Conservation (phyloP, 2,113 vertebrate species). For the Triplophysa rosa region DNA sequence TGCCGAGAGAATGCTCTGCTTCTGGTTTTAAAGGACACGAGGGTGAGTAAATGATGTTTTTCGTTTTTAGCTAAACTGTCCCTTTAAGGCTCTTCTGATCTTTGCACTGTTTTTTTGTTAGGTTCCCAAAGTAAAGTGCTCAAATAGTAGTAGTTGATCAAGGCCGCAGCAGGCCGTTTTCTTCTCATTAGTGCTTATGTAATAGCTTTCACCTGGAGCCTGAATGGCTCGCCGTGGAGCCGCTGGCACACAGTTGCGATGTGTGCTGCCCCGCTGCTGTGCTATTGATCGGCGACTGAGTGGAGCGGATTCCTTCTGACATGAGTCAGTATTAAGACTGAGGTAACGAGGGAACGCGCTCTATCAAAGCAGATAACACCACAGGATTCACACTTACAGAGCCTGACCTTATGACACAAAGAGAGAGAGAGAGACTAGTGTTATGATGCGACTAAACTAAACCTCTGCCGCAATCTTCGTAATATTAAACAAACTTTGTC, state of each 20-base stretch:
- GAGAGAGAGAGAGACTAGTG: constrained; percentile 14
- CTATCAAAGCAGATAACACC: constrained; percentile 71
- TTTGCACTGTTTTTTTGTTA: constrained; percentile 4
- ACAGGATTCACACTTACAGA: constrained; percentile 74
- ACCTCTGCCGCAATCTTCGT: too few species aligned
- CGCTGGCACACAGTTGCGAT: constrained; percentile 44
- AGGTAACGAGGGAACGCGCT: constrained; percentile 73
- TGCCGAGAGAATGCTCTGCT: background rate
- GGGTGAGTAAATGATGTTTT: too few species aligned
- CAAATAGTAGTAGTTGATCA: constrained; percentile 29
- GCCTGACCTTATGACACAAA: constrained; percentile 68
- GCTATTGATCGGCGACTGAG: constrained; percentile 73
- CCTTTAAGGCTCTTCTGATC: background rate
- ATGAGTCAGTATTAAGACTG: constrained; percentile 74
- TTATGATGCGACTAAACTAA: too few species aligned
- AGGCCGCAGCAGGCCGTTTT: constrained; percentile 34
- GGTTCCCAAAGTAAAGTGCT: constrained; percentile 13
- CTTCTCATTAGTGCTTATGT: constrained; percentile 44
- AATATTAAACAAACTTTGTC: too few species aligned
- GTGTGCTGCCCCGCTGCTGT: constrained; percentile 56
- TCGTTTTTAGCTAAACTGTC: background rate
- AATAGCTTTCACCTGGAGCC: constrained; percentile 63
- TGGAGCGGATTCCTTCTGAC: constrained; percentile 77
- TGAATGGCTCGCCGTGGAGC: constrained; percentile 53
- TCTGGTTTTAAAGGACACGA: background rate